Evolutionary conservation across 2,888 invertebrate genomes (phyloP).

Genomic region (Stenchaetothrips biformis): DNA sequence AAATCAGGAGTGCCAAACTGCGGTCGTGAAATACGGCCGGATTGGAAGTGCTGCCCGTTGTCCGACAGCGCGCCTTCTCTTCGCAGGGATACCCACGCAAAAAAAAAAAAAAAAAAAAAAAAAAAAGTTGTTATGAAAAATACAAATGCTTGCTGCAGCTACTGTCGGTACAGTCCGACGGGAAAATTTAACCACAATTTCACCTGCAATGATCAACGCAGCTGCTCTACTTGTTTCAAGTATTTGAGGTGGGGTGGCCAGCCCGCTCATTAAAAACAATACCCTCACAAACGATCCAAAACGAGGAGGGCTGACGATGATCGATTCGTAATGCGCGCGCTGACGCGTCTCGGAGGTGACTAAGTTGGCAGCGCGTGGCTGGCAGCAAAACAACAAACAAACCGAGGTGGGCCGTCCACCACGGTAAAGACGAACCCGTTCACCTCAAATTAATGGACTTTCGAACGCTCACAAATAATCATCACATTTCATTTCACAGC

Average conservation of each 20-base stretch:
- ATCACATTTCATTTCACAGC: constrained; percentile 9
- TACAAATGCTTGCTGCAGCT: too few relatives aligned
- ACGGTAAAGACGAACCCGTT: background rate
- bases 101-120: too few relatives aligned
- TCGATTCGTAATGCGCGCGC: constrained; percentile 8
- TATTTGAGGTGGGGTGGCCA: background rate
- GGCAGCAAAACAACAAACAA: constrained; percentile 9
- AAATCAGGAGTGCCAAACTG: too few relatives aligned
- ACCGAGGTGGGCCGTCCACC: background rate
- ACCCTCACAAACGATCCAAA: background rate
- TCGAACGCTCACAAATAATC: constrained; percentile 20
- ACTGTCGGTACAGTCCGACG: too few relatives aligned
- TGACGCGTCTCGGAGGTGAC: constrained; percentile 3
- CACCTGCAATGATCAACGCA: too few relatives aligned
- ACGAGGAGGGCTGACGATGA: background rate
- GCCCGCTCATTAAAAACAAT: constrained; percentile 12
- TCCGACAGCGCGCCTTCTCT: too few relatives aligned
- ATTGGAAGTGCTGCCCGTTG: too few relatives aligned
- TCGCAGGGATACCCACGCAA: too few relatives aligned
- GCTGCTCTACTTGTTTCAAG: too few relatives aligned
- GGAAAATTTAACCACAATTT: too few relatives aligned
- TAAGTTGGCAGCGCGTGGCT: constrained; percentile 12
- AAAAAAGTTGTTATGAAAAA: too few relatives aligned
- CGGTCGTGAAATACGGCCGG: too few relatives aligned
- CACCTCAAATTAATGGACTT: constrained; percentile 8